These are phyloP conservation scores for Ictalurus furcatus DNA, from an alignment of 2,113 vertebrate genomes.

Conservation along the genomic window DNA sequence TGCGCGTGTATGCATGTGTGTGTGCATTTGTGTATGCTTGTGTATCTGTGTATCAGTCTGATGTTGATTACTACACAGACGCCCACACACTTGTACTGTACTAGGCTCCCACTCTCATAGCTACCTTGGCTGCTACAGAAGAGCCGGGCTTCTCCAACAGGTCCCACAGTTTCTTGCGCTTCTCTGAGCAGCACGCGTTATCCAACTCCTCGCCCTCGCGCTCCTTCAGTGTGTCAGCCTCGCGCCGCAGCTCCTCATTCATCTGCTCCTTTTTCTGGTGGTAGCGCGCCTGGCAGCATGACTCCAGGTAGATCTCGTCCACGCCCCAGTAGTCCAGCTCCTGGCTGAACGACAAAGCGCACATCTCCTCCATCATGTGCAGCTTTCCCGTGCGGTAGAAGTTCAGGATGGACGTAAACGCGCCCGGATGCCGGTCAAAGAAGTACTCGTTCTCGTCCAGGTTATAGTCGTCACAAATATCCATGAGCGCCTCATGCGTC, in stretches of 20 bases:
- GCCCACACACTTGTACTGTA: neutral
- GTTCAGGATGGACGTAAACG: constrained; percentile 98
- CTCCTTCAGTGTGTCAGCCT: constrained; percentile 92
- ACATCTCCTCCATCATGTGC: constrained; percentile 99
- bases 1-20: neutral
- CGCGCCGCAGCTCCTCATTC: constrained; percentile 97
- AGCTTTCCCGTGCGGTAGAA: constrained; percentile 97
- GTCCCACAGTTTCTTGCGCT: constrained; percentile 98
- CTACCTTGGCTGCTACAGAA: constrained; percentile 97
- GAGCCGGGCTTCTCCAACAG: constrained; percentile 97
- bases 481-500: constrained; percentile 91
- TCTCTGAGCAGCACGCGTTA: constrained; percentile 95
- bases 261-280: constrained; percentile 99
- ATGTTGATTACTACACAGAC: neutral
- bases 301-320: constrained; percentile 98
- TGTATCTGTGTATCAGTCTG: neutral
- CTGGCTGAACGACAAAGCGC: constrained; percentile 96
- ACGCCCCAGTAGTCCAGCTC: constrained; percentile 99
- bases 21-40: neutral
- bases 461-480: constrained; percentile 96
- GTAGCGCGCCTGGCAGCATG: constrained; percentile 97
- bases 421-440: constrained; percentile 95
- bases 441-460: constrained; percentile 98
- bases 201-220: constrained; percentile 96
- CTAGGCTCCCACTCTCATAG: neutral